Evolutionary conservation across 2,888 invertebrate genomes (phyloP), one percentile per base, ranked within the genome.

Genomic region (Nemotelus pantherinus): DNA sequence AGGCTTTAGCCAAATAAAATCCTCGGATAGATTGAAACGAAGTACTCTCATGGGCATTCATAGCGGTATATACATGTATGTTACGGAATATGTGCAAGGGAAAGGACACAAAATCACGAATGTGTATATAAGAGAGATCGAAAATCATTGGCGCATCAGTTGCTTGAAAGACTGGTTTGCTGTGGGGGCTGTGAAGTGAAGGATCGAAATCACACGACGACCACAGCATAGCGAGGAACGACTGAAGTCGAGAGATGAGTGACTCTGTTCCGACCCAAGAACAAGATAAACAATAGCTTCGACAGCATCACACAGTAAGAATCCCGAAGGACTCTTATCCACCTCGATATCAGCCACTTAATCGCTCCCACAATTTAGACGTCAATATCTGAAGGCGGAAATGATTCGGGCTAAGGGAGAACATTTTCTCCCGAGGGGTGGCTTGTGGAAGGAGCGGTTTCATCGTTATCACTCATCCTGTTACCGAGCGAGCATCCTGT

Each of bases 361-460:
- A 78, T 78, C 76, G 78, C 76, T 76, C 77, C 78, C 65, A 76
- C 78, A 78, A 78, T 78, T 78, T 76, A 78, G 76, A 78, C 74
- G 72, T 72, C 60, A 53, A 10, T 25, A 43, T 53, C 25, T 48
- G 68, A 47, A 47, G 53, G 41, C 43, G 50, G 68, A 50, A 68
- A 48, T 48, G 5, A 60, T 7, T 60, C 41, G 41, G n/a, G 39
- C 43, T 39, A 43, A 60, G 60, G 43, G 43, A 10, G 57, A 57
- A 57, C 2, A 25, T 41, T 39, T 39, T 7, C 41, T 60, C 25
- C 25, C 25, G 25, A 1, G 25, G 25, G 25, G 25, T 10, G 25
- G 57, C 57, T 4, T 4, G 57, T 57, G 57, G 57, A 57, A 10
- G 57, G 57, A 10, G 53, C 25, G 25, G 25, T 25, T 25, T 25